Conservation (phyloP, 2,113 vertebrate genomes). For the Entelurus aequoreus region DNA sequence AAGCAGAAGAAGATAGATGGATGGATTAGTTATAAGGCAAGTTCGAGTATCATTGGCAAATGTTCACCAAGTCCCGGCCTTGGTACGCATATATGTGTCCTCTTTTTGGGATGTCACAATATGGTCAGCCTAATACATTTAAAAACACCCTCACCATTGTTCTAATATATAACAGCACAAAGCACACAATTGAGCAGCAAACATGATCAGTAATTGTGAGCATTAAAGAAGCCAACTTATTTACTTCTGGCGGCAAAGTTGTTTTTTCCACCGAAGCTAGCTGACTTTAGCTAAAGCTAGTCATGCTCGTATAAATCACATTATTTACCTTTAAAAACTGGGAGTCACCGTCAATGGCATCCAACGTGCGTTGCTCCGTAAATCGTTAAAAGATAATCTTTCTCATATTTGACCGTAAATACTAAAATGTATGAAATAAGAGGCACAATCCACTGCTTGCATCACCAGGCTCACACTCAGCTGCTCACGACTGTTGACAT, state of each 20-base stretch:
- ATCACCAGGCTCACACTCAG: background rate
- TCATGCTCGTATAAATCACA: background rate
- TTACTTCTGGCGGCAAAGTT: background rate
- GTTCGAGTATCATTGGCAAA: too few species aligned
- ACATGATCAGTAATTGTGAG: background rate
- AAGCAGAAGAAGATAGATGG: too few species aligned
- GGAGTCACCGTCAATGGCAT: background rate
- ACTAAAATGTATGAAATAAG: background rate
- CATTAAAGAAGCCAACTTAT: too few species aligned
- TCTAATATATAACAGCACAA: background rate
- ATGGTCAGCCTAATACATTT: too few species aligned
- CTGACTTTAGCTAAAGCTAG: background rate
- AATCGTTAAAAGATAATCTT: conserved; percentile 10
- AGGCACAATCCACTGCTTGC: background rate
- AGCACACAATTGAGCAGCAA: background rate
- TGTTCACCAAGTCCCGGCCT: too few species aligned
- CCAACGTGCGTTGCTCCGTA: conserved; percentile 1
- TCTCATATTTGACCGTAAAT: background rate
- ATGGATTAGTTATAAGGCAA: too few species aligned
- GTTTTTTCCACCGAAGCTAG: too few species aligned
- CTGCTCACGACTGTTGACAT: conserved; percentile 31
- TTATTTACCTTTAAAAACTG: conserved; percentile 29
- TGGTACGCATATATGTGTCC: too few species aligned
- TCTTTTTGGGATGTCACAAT: too few species aligned
- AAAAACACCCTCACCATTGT: background rate